These are phyloP conservation scores for Sakesphorus luctuosus DNA, from an alignment of 2,113 vertebrate species.

Conservation along the genomic window DNA sequence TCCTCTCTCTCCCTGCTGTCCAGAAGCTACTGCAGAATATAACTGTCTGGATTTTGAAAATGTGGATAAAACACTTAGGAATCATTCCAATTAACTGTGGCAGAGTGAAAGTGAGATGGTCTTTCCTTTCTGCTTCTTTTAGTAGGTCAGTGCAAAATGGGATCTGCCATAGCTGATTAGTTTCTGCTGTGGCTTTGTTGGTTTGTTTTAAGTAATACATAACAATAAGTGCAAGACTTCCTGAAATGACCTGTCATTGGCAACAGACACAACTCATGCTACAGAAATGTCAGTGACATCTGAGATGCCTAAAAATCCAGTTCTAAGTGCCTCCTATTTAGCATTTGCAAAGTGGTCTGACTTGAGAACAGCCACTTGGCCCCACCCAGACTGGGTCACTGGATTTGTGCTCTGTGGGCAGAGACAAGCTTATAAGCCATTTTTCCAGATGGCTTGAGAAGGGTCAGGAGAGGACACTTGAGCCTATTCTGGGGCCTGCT, in stretches of 20 bases:
- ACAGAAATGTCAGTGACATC: background rate
- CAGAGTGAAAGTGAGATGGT: background rate
- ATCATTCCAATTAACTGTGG: background rate
- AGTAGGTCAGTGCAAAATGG: background rate
- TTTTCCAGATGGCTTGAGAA: slow-evolving; percentile 21
- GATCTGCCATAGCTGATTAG: background rate
- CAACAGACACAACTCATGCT: background rate
- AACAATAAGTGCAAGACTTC: background rate
- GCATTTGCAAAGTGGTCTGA: background rate
- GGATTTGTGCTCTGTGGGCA: background rate
- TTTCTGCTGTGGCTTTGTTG: background rate
- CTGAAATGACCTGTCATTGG: background rate
- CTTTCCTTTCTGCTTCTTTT: background rate
- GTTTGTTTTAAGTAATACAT: background rate
- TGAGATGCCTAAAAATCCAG: background rate
- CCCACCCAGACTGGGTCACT: background rate
- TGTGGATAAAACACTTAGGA: background rate
- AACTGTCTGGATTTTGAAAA: background rate
- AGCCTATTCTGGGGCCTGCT: background rate
- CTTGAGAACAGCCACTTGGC: background rate
- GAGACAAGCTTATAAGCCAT: background rate
- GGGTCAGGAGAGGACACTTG: slow-evolving; percentile 31
- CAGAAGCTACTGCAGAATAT: background rate
- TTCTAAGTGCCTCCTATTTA: background rate
- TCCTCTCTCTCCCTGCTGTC: background rate